Evolutionary conservation across 2,888 invertebrate species (phyloP), one percentile per base, ranked within the genome.

Genomic region (Drosophila demipolita): DNA sequence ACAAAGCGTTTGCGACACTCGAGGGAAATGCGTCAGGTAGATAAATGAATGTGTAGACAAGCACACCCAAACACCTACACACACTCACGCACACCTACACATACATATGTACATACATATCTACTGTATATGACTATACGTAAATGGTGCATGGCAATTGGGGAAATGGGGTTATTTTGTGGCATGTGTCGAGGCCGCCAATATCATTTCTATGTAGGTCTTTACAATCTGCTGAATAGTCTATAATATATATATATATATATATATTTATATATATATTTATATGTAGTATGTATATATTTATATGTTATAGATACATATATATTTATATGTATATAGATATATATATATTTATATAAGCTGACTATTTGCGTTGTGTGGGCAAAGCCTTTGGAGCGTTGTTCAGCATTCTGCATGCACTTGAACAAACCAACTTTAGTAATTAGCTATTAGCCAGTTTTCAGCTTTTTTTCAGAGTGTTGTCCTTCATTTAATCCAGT

Each of bases 1-100:
- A 66, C 75, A 87, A 85, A 83, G 71, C 73, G 86, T 66, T 83
- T 64, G 86, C 88, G 80, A 83, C 89, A 87, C 82, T 78, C 82
- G 83, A 75, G 61, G 57, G 78, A 78, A 82, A 36, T 70, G 87
- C 83, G 83, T 73, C 69, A 81, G 71, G 74, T 81, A 78, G 80
- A 73, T 80, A 53, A 69, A 79, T 61, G 32, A 58, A 12, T 60
- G 15, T 63, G 36, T 38, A n/a, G 17, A 38, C 36, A 26, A 36
- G 8, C 32, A 20, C 20, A 45, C 35, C 36, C 36, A 48, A 23
- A 33, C n/a, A 40, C 54, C 23, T 23, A 33, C 6, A n/a, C 26
- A 63, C 59, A 58, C 23, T 2, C 23, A 23, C 23, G 23, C 23
- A 23, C 23, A 23, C 23, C 32, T 20, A 62, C 42, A 62, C 12